A percentile compares a stretch with the other conserved stretches of the same genome.
These are phyloP conservation scores for Prietella phreatophila DNA, from an alignment of 2,113 vertebrate species.

Conservation along the genomic window DNA sequence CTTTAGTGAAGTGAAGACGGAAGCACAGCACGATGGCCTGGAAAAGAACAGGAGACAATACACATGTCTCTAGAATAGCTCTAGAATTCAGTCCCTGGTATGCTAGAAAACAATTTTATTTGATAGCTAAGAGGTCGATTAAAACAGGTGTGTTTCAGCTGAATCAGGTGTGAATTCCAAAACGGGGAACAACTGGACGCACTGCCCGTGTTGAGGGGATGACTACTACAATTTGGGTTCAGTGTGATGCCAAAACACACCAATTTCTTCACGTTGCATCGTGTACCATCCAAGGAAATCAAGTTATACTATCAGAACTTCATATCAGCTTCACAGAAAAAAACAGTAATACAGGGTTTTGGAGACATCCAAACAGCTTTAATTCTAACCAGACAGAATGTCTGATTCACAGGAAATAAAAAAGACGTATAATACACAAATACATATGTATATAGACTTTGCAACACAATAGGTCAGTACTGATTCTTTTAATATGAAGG, in stretches of 20 bases:
- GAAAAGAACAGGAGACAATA: slow-evolving; percentile 1
- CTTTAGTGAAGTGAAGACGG: slow-evolving; percentile 98
- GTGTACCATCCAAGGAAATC: not conserved
- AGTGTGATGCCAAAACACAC: not conserved
- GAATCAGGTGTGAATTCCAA: not conserved
- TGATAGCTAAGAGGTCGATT: not conserved
- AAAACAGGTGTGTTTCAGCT: not conserved
- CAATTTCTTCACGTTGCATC: not conserved
- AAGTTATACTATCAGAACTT: not conserved
- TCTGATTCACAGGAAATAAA: not conserved
- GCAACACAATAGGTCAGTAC: not conserved
- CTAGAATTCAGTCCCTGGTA: not conserved
- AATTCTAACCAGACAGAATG: not conserved
- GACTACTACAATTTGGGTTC: not conserved
- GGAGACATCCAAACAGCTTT: too few species aligned
- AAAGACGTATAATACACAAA: not conserved
- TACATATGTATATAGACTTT: not conserved
- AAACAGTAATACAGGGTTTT: too few species aligned
- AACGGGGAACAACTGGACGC: not conserved
- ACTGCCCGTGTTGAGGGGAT: not conserved
- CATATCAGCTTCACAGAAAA: not conserved
- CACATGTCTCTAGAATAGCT: not conserved
- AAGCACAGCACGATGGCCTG: slow-evolving; percentile 98
- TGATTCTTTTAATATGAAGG: not conserved
- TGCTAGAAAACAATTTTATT: not conserved